A percentile compares a stretch with the other conserved stretches of the same genome.
These are phyloP conservation scores for Mycteria americana DNA, from an alignment of 2,797 vertebrate genomes.

Conservation along the genomic window DNA sequence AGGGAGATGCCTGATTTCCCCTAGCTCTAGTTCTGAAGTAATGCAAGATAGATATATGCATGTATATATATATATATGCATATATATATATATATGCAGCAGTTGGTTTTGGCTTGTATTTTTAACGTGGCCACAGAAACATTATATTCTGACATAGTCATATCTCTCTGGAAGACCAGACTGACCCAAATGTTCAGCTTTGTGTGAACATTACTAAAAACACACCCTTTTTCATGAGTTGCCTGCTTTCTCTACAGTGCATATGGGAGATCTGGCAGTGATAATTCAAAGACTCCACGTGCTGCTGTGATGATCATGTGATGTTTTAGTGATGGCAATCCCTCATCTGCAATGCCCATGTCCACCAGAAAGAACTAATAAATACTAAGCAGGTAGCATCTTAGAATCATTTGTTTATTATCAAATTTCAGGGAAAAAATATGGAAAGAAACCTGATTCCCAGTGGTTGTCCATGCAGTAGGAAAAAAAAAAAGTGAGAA, in stretches of 20 bases:
- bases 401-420: neutral
- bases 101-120: neutral
- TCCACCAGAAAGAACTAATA: neutral
- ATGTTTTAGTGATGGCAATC: neutral
- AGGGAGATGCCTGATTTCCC: neutral
- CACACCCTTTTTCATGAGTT: neutral
- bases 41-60: neutral
- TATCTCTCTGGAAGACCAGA: neutral
- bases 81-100: neutral
- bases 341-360: neutral
- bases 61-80: neutral
- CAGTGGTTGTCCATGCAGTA: neutral
- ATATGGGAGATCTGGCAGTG: neutral
- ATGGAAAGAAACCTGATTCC: neutral
- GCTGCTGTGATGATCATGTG: neutral
- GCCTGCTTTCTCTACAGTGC: neutral
- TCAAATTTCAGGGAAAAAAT: neutral
- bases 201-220: neutral
- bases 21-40: neutral
- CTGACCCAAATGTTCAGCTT: conserved; percentile 19
- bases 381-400: neutral
- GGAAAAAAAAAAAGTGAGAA: neutral
- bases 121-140: neutral
- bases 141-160: neutral
- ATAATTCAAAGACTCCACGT: neutral